Percentiles rank a stretch among this genome's conserved stretches.
phyloP scores from a whole-genome alignment of 2,113 vertebrate species.

The Struthio camelus region DNA sequence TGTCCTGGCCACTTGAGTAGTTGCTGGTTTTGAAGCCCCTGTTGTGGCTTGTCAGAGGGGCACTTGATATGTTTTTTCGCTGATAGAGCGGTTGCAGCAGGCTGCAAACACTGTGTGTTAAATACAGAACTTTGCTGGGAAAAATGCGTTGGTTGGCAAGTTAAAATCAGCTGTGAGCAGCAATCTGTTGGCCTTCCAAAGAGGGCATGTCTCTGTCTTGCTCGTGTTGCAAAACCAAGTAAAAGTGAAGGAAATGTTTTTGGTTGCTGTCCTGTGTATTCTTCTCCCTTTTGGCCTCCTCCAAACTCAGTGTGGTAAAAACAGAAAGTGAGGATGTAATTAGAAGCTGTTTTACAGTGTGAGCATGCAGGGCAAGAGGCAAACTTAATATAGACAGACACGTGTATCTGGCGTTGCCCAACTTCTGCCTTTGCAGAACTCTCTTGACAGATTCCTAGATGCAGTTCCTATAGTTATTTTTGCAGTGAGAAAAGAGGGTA shows the following conservation, averaged over 20 bases:
- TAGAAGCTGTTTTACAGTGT: background rate
- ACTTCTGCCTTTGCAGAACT: background rate
- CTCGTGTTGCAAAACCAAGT: slow-evolving; percentile 6
- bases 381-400: background rate
- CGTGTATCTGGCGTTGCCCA: background rate
- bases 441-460: background rate
- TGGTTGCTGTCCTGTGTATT: background rate
- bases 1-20: background rate
- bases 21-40: background rate
- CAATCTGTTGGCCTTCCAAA: background rate
- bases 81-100: background rate
- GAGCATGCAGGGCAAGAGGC: background rate
- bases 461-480: background rate
- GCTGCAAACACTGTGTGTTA: background rate
- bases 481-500: background rate
- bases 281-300: background rate
- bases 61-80: background rate
- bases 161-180: background rate
- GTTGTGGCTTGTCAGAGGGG: accelerated
- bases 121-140: background rate
- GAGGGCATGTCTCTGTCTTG: background rate
- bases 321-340: slow-evolving; percentile 19
- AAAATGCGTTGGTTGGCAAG: background rate
- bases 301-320: background rate
- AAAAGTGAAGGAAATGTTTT: slow-evolving; percentile 27